Evolutionary conservation across 2,113 vertebrate species (phyloP), one percentile per base, ranked within the genome.

Genomic region (Cettia cetti): DNA sequence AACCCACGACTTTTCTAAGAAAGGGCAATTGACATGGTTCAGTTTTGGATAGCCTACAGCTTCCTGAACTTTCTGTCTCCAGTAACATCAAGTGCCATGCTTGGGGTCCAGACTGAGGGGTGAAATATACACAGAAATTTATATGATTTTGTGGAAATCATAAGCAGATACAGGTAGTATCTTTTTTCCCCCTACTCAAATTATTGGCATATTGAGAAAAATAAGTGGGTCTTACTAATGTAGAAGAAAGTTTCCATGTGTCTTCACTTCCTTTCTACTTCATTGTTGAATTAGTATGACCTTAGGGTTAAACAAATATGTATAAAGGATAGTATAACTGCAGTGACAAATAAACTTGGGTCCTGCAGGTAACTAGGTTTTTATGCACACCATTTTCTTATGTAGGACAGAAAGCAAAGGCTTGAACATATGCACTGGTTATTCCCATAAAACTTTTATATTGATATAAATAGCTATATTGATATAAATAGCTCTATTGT

Each of bases 241-340:
- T 0, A 37, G 60, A 85, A 78, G 63, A 70, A 92, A 72, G 27
- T 35, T 80, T 79, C 42, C 31, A 5, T 53, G 28, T 82, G 61
- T 72, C 59, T 85, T n/a, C 8, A n/a, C 28, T 76, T 90, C 64
- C 54, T 88, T 85, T 85, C 50, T 91, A 52, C 42, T 74, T 91
- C 37, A 30, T 13, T 96, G 82, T 85, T 90, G 85, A 92, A 85
- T 95, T 89, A 76, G 10, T 13, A 6, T 90, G 74, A 92, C 89
- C 57, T 92, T 69, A 66, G 59, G 81, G 91, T 94, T 94, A 92
- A 95, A 87, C 61, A 92, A 91, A 87, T 95, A 87, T 64, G 64
- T 60, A 45, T 79, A 90, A 86, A 83, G 71, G 40, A 87, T 59
- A 80, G 11, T 87, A 39, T 90, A 92, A 87, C 33, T 92, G 49